A percentile compares a stretch with the other conserved stretches of the same genome.
These are phyloP conservation scores for Sipha flava DNA, from an alignment of 1,140 invertebrate genomes.

Conservation along the genomic window DNA sequence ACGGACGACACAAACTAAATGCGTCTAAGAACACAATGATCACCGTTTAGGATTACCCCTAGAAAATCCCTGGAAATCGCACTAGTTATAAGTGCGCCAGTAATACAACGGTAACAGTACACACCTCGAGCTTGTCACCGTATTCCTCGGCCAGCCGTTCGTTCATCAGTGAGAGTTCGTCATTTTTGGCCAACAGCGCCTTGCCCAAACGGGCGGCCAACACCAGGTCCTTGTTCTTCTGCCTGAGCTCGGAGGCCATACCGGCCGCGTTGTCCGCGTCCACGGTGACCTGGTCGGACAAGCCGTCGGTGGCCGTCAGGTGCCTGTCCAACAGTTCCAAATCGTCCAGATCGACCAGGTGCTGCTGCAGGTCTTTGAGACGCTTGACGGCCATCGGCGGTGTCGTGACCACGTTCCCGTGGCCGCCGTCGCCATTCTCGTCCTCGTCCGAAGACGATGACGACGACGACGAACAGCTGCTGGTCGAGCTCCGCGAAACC, in stretches of 20 bases:
- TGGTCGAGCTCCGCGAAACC: not conserved
- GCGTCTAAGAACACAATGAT: too few species aligned
- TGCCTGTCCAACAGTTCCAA: not conserved
- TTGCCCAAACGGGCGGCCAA: slow-evolving; percentile 91
- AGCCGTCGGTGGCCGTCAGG: not conserved
- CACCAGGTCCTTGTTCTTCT: slow-evolving; percentile 86
- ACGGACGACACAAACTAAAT: too few species aligned
- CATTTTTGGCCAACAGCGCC: slow-evolving; percentile 86
- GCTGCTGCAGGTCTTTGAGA: not conserved
- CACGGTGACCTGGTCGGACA: slow-evolving; percentile 47
- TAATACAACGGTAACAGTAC: too few species aligned
- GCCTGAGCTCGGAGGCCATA: slow-evolving; percentile 71
- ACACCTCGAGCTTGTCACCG: slow-evolving; percentile 86
- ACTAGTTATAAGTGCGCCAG: too few species aligned
- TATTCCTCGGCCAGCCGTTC: slow-evolving; percentile 80
- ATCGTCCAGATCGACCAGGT: not conserved
- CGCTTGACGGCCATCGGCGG: not conserved
- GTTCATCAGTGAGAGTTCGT: slow-evolving; percentile 78
- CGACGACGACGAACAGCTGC: not conserved
- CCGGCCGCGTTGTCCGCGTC: slow-evolving; percentile 53
- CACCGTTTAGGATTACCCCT: too few species aligned
- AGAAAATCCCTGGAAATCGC: too few species aligned
- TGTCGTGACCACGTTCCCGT: not conserved
- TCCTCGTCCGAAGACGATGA: not conserved
- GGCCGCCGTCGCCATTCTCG: not conserved